Percentiles rank a stretch among this genome's conserved stretches.
Evolutionary conservation across 1,140 invertebrate genomes (phyloP).

Genomic region (Amyelois transitella): DNA sequence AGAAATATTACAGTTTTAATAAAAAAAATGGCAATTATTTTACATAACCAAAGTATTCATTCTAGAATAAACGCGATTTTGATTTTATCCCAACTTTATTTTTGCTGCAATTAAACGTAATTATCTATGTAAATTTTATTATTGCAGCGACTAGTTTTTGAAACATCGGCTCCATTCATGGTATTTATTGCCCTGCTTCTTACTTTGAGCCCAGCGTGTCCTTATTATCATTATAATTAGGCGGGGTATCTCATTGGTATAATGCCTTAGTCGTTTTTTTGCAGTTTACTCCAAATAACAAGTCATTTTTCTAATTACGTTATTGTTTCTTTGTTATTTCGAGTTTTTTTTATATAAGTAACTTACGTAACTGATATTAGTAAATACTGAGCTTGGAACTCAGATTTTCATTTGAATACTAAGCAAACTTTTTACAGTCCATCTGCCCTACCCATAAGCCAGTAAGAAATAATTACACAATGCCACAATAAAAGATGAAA

Average conservation of each 20-base stretch:
- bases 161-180: not conserved
- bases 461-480: no score
- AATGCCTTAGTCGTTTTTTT: not conserved
- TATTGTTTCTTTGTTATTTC: not conserved
- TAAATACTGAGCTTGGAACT: no score
- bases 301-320: not conserved
- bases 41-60: not conserved
- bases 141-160: slow-evolving; percentile 5
- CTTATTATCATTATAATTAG: not conserved
- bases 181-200: slow-evolving; percentile 5
- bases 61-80: not conserved
- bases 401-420: no score
- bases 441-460: no score
- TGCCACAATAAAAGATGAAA: no score
- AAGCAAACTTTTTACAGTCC: no score
- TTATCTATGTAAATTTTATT: slow-evolving; percentile 11
- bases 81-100: not conserved
- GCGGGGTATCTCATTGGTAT: not conserved
- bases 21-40: not conserved
- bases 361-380: no score
- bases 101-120: slow-evolving; percentile 5
- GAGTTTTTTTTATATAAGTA: not conserved
- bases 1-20: not conserved
- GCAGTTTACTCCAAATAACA: not conserved
- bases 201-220: not conserved